phyloP scores from a whole-genome alignment of 2,797 vertebrate genomes.

The Spinus pinus region DNA sequence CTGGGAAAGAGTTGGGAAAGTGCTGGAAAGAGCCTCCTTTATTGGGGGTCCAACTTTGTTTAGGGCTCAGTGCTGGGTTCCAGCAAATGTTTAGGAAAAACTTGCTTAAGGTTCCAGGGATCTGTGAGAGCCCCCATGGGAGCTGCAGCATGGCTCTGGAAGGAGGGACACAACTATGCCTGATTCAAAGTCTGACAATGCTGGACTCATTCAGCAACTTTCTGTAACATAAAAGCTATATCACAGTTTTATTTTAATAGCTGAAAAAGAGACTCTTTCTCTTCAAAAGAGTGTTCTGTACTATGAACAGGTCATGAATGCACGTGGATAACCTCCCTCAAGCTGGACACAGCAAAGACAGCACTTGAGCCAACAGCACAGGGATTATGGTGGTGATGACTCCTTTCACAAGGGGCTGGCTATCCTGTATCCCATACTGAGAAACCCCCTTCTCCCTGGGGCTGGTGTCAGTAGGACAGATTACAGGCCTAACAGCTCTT shows the following conservation, averaged over 20 bases:
- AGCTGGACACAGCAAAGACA: neutral
- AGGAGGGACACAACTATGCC: neutral
- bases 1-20: neutral
- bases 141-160: neutral
- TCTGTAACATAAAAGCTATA: neutral
- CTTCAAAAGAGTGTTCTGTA: neutral
- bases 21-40: neutral
- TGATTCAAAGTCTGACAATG: neutral
- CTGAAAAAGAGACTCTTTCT: neutral
- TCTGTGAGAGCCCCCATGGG: fast-evolving
- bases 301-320: neutral
- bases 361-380: neutral
- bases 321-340: neutral
- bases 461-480: neutral
- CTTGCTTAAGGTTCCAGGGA: neutral
- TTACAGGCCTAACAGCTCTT: neutral
- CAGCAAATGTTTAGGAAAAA: neutral
- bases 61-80: neutral
- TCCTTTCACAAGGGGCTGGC: neutral
- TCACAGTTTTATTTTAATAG: neutral
- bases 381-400: fast-evolving
- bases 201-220: neutral
- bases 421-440: neutral
- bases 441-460: neutral
- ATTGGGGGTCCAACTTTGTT: neutral